A percentile compares a stretch with the other conserved stretches of the same genome.
Conservation (phyloP, 2,888 invertebrate genomes). For the Nycteola revayana region DNA sequence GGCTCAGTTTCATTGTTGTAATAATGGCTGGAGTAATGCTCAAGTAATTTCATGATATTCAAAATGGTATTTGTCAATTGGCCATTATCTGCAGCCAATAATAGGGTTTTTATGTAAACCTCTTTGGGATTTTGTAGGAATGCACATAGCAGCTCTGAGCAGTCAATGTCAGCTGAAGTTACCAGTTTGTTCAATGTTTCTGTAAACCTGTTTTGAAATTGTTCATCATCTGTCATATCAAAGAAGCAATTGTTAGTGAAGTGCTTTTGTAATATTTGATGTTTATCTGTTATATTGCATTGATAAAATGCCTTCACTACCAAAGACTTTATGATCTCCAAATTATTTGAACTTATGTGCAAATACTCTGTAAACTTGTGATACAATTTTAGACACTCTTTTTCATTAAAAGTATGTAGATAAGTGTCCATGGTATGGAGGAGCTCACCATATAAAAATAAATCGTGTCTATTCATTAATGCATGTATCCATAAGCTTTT, state of each 20-base stretch:
- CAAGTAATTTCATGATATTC: slow-evolving; percentile 50
- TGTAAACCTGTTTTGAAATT: slow-evolving; percentile 46
- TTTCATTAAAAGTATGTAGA: slow-evolving; percentile 42
- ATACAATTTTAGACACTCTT: slow-evolving; percentile 48
- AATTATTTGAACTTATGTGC: slow-evolving; percentile 34
- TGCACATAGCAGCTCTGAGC: slow-evolving; percentile 49
- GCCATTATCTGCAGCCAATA: slow-evolving; percentile 51
- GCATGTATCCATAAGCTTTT: slow-evolving; percentile 56
- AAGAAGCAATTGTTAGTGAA: slow-evolving; percentile 49
- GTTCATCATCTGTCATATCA: slow-evolving; percentile 37
- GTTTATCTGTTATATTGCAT: slow-evolving; percentile 43
- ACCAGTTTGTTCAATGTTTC: slow-evolving; percentile 68
- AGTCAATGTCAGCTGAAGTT: slow-evolving; percentile 43
- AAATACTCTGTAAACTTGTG: slow-evolving; percentile 37
- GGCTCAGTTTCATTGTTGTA: slow-evolving; percentile 60
- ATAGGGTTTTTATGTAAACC: slow-evolving; percentile 57
- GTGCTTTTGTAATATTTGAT: slow-evolving; percentile 48
- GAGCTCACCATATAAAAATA: slow-evolving; percentile 46
- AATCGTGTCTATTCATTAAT: slow-evolving; percentile 48
- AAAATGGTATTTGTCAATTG: slow-evolving; percentile 61
- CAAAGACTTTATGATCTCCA: slow-evolving; percentile 36
- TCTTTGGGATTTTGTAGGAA: slow-evolving; percentile 64
- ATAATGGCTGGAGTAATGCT: slow-evolving; percentile 54
- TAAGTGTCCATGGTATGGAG: slow-evolving; percentile 44
- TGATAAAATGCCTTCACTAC: slow-evolving; percentile 51